Base-by-base conservation (phyloP, 1,140 invertebrate species). In the Drosophila murphyi region DNA sequence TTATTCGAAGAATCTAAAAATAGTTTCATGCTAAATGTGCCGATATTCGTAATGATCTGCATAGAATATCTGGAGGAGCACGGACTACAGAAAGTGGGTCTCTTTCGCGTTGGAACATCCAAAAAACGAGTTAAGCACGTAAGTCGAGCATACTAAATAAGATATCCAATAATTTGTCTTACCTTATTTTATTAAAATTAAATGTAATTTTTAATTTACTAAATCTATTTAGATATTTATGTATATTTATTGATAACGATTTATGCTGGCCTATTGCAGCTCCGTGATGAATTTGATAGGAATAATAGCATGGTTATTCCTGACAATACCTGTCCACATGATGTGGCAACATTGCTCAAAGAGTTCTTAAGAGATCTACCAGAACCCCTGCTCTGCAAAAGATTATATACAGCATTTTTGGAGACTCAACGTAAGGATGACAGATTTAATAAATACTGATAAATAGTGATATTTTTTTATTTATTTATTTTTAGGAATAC, bases 331-430 rank as follows among this genome's bases (percentile, higher is more conserved):
- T 97, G 97, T 93, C 97, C 97, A 0, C 97, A 98, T 90, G 98
- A 99, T 91, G 97, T 99, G 20, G 98, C 97, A 3, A 97, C 97
- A 0, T 93, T 99, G 28, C 93, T 99, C 1, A 99, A 99, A 91
- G 98, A 99, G 92, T 98, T 96, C 93, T 96, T 99, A 75, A 94
- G 98, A 32, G 98, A 99, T 92, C 93, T 99, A 47, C 98, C 98
- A 0, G 98, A 99, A 91, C 97, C 98, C 3, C 93, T 99, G 20
- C 94, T 99, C 1, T 98, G 97, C 79, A 94, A 96, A 75, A 96
- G 97, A 89, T 94, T 99, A 1, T 98, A 98, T 91, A 94, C 95
- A 69, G 96, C 97, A 39, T 98, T 98, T 93, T 94, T 99, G 52
- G 95, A 97, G 82, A 98, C 97, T 29, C 97, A 98, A 94, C 97